phyloP scores from a whole-genome alignment of 1,140 invertebrate genomes.

The Drosophila paulistorum region DNA sequence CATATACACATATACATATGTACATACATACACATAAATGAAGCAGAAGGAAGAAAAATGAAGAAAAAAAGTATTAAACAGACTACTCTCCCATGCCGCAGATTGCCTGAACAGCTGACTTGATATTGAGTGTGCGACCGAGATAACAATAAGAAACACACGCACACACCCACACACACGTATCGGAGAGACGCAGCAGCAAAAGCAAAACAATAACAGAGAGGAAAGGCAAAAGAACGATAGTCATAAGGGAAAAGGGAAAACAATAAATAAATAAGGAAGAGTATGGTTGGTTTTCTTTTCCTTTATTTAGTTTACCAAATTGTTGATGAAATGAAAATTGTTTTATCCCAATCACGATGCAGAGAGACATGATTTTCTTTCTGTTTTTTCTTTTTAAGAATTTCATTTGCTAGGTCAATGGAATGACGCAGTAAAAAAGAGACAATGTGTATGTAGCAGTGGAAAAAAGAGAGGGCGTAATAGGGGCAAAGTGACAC shows the following conservation, averaged over 20 bases:
- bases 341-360: neutral
- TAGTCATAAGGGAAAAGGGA: conserved; percentile 7
- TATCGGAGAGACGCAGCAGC: conserved; percentile 35
- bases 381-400: neutral
- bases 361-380: neutral
- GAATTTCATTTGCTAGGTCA: conserved; percentile 24
- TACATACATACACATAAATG: neutral
- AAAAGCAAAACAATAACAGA: conserved; percentile 80
- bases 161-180: conserved; percentile 20
- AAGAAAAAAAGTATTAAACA: conserved; percentile 33
- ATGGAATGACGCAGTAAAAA: conserved; percentile 44
- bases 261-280: conserved; percentile 18
- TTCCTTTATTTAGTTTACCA: neutral
- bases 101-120: conserved; percentile 48
- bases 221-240: conserved; percentile 38
- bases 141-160: conserved; percentile 27
- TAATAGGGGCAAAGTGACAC: neutral
- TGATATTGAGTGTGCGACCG: conserved; percentile 36
- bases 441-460: neutral
- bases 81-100: neutral
- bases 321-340: neutral
- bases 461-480: neutral
- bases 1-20: neutral
- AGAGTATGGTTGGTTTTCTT: conserved; percentile 16
- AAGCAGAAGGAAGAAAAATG: conserved; percentile 28